Evolutionary conservation across 2,797 vertebrate species (phyloP).

Genomic region (Aselliscus stoliczkanus): DNA sequence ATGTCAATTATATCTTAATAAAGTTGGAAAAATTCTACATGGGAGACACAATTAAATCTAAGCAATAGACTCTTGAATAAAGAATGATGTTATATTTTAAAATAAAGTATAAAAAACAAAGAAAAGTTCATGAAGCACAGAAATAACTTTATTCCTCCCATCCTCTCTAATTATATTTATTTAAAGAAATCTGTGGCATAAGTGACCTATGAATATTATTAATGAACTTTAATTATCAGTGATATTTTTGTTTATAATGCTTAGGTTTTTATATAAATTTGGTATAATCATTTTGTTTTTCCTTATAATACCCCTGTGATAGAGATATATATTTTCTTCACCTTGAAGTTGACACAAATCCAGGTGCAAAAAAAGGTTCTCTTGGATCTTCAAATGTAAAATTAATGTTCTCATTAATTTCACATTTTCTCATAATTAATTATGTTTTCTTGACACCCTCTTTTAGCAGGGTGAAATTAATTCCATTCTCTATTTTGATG

Average conservation of each 20-base stretch:
- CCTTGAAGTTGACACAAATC: not conserved
- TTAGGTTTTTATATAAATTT: not conserved
- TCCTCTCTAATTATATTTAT: not conserved
- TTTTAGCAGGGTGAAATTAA: not conserved
- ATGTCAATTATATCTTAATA: not conserved
- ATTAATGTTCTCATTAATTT: not conserved
- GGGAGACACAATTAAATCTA: not conserved
- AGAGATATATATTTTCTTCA: not conserved
- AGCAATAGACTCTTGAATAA: not conserved
- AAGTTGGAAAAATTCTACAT: not conserved
- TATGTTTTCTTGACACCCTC: not conserved
- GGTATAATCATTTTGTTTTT: not conserved
- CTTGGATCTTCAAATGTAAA: conserved; percentile 15
- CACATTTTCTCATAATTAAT: conserved; percentile 26
- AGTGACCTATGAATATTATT: not conserved
- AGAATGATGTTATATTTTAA: not conserved
- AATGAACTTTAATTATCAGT: not conserved
- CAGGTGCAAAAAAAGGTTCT: not conserved
- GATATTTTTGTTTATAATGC: not conserved
- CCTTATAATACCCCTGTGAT: not conserved
- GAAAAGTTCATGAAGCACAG: not conserved
- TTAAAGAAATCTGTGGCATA: not conserved
- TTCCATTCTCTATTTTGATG: not conserved
- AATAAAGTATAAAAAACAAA: not conserved
- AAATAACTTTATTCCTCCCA: not conserved